Percentiles rank a stretch among this genome's conserved stretches.
These are phyloP conservation scores for Caenorhabditis zanzibari DNA, from an alignment of 2,888 invertebrate species.

Conservation along the genomic window DNA sequence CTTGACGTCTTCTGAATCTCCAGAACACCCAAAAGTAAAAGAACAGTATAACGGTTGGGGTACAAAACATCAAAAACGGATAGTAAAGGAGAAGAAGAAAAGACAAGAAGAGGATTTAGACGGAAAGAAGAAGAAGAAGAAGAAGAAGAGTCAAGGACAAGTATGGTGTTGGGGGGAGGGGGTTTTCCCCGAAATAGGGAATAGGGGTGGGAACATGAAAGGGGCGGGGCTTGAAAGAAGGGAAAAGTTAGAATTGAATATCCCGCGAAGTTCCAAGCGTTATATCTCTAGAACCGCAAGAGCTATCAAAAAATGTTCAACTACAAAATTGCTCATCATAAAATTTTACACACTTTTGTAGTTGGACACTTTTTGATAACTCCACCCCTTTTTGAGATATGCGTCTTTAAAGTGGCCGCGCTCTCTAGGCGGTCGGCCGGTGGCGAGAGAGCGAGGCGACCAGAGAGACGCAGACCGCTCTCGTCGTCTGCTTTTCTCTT, in stretches of 20 bases:
- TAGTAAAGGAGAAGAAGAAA: neutral
- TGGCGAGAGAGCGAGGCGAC: no score
- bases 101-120: neutral
- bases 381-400: no score
- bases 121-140: neutral
- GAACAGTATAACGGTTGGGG: neutral
- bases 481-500: no score
- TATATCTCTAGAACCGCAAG: no score
- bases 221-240: slow-evolving; percentile 17
- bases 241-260: neutral
- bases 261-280: neutral
- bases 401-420: no score
- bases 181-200: neutral
- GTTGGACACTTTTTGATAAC: no score
- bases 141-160: slow-evolving; percentile 52
- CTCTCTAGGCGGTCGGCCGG: no score
- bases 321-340: no score
- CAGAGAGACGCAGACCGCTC: no score
- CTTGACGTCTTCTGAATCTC: no score
- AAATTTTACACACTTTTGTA: no score
- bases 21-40: neutral
- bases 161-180: neutral
- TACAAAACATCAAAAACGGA: neutral
- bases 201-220: neutral
- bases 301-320: no score